Conservation (phyloP, 1,140 invertebrate species). For the Ruditapes philippinarum region DNA sequence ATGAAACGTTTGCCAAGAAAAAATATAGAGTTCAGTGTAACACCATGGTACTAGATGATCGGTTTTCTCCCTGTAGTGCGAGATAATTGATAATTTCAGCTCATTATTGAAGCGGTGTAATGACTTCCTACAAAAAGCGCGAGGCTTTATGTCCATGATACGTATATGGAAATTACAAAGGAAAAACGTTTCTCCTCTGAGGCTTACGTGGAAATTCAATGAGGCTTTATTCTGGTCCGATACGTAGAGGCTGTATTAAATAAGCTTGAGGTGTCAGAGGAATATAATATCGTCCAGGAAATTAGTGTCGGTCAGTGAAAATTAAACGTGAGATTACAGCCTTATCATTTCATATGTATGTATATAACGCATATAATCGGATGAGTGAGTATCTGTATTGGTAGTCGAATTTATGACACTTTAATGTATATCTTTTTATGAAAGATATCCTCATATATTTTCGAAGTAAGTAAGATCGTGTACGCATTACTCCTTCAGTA, state of each 20-base stretch:
- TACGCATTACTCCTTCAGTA: too few relatives aligned
- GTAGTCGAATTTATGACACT: too few relatives aligned
- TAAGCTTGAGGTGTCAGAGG: not conserved
- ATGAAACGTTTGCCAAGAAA: not conserved
- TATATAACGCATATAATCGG: too few relatives aligned
- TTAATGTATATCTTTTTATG: too few relatives aligned
- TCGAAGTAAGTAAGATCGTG: too few relatives aligned
- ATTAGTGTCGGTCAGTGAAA: not conserved
- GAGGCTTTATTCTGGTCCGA: not conserved
- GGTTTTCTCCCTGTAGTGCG: not conserved
- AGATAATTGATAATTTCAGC: constrained; percentile 27
- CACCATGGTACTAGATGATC: not conserved
- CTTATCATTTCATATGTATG: too few relatives aligned
- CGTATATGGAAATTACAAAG: not conserved
- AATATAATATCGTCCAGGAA: not conserved
- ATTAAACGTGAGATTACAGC: not conserved
- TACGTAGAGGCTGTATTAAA: not conserved
- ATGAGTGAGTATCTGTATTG: too few relatives aligned
- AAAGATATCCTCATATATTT: too few relatives aligned
- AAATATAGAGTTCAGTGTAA: not conserved
- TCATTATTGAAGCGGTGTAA: not conserved
- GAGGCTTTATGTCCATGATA: not conserved
- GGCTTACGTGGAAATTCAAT: not conserved
- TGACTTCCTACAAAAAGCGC: not conserved
- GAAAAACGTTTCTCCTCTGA: not conserved